phyloP scores from a whole-genome alignment of 2,797 vertebrate species.

The Sphenodon punctatus region DNA sequence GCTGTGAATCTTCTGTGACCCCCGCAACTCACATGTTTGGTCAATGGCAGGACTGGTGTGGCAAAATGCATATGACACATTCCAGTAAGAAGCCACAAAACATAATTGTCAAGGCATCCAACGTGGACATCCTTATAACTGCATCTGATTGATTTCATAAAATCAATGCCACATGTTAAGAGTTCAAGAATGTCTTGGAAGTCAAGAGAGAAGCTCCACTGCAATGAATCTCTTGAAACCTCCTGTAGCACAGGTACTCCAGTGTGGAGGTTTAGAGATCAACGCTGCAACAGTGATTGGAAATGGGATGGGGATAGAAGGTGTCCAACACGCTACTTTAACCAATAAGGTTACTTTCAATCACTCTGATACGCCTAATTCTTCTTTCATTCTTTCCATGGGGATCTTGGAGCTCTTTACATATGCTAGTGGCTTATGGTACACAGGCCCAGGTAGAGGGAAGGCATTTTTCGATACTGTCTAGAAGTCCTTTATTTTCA shows the following conservation, averaged over 20 bases:
- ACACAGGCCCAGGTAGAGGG: conserved; percentile 54
- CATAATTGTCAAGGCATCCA: fast-evolving
- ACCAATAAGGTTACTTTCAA: background rate
- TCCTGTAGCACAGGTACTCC: background rate
- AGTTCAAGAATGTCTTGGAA: background rate
- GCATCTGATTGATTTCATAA: fast-evolving
- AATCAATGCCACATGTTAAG: fast-evolving
- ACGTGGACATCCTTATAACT: background rate
- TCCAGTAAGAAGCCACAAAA: fast-evolving
- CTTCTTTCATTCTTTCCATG: conserved; percentile 32
- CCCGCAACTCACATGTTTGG: background rate
- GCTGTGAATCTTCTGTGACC: background rate
- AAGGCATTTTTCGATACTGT: conserved; percentile 64
- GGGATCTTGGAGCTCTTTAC: conserved; percentile 39
- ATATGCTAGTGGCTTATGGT: background rate
- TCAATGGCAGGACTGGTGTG: background rate
- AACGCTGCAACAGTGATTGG: background rate
- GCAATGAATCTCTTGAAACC: background rate
- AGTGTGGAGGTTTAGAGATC: background rate
- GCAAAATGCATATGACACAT: background rate
- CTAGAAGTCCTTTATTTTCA: conserved; percentile 61
- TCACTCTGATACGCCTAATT: background rate
- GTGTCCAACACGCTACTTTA: background rate
- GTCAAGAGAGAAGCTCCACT: background rate
- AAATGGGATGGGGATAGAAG: background rate